These are phyloP conservation scores for Lethocerus indicus DNA, from an alignment of 1,140 invertebrate species.

Conservation along the genomic window DNA sequence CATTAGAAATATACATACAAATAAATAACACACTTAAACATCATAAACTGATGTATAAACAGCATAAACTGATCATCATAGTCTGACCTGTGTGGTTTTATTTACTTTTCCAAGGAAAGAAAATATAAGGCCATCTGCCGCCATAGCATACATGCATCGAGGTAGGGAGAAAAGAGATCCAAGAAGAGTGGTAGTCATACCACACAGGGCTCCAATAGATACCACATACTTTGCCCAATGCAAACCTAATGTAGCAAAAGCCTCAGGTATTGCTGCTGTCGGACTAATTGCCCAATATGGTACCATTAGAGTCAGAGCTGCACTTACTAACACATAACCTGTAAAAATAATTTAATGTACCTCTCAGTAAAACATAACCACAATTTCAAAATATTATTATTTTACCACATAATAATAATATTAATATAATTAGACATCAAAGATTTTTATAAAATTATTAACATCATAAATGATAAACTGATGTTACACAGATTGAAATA, in stretches of 20 bases:
- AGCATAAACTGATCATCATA: neutral
- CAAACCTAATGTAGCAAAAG: slow-evolving; percentile 51
- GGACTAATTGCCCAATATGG: slow-evolving; percentile 49
- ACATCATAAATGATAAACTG: too few species aligned
- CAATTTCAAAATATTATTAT: neutral
- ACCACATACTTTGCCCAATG: slow-evolving; percentile 79
- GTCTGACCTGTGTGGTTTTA: slow-evolving; percentile 42
- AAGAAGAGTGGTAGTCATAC: slow-evolving; percentile 75
- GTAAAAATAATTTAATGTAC: slow-evolving; percentile 22
- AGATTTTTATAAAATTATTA: neutral
- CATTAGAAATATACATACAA: too few species aligned
- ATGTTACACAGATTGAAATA: too few species aligned
- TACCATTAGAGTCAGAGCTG: slow-evolving; percentile 67
- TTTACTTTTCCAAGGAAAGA: slow-evolving; percentile 58
- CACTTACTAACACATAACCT: slow-evolving; percentile 55
- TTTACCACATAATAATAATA: neutral
- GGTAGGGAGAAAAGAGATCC: slow-evolving; percentile 72
- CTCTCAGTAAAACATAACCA: neutral
- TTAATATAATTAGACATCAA: neutral
- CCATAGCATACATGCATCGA: slow-evolving; percentile 76
- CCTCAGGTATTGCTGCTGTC: slow-evolving; percentile 66
- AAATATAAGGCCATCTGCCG: slow-evolving; percentile 70
- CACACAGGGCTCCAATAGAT: slow-evolving; percentile 71
- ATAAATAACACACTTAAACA: too few species aligned
- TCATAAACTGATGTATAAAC: too few species aligned